Evolutionary conservation across 1,140 invertebrate genomes (phyloP), one percentile per base, ranked within the genome.

Genomic region (Coenobita brevimanus): DNA sequence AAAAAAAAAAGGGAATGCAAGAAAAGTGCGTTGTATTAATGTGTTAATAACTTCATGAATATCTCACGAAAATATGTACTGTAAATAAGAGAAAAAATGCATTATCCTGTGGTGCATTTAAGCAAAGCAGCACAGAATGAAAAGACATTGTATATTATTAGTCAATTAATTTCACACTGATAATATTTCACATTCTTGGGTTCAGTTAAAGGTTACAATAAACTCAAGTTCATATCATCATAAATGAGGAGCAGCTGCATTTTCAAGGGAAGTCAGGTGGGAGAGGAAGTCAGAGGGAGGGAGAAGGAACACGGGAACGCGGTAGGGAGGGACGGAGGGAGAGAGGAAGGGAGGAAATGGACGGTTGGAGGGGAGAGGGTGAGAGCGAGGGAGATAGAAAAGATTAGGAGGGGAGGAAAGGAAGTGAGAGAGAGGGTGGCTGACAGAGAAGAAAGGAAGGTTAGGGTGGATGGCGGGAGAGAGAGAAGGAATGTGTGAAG

Each of bases 401-500:
- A 27, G 27, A 27, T 1, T 10, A 38, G 73, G n/a, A 46, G 46
- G 36, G 38, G 33, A 76, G n/a, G 46, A 27, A 41, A 46, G 46
- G 41, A 33, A 46, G 38, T 21, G 73, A 76, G 73, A 27, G n/a
- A 67, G 64, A 33, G 30, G 64, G 64, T 24, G 64, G 64, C 8
- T 8, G 21, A 46, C 17, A 46, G 73, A 46, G 73, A 76, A 38
- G 73, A 38, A 33, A 46, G 46, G 38, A 76, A 76, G 38, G 79
- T 46, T 38, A 67, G 79, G 64, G 57, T 64, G 79, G 64, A 60
- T 64, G 79, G 64, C 54, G 41, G 62, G 41, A 60, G 67, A 60
- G 46, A 60, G 64, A 60, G 67, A 60, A 82, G n/a, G n/a, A n/a
- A n/a, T n/a, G n/a, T n/a, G n/a, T n/a, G n/a, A n/a, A n/a, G n/a